Evolutionary conservation across 2,888 invertebrate genomes (phyloP), one percentile per base, ranked within the genome.

Genomic region (Eupithecia dodoneata): DNA sequence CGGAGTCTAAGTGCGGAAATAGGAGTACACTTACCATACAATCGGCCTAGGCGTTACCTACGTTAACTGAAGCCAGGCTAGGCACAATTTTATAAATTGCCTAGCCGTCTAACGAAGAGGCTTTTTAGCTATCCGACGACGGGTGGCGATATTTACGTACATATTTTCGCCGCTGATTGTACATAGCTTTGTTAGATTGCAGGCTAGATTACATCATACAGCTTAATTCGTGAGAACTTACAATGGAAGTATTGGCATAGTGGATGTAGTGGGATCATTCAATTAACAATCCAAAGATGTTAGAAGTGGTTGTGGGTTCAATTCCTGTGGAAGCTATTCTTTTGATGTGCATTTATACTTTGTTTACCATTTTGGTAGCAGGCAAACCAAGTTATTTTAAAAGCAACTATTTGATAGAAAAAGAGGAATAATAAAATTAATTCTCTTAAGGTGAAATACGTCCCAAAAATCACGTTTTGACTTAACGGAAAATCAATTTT

Each of bases 151-250:
- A 30, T 18, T 12, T 59, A 18, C 52, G 6, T 59, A 18, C 52
- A 15, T 52, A n/a, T 63, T 63, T 30, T 30, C 10, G 30, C 10
- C 30, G 63, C 10, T 63, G 63, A 63, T 1, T 30, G 63, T 63
- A 18, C 30, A n/a, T 30, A 66, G 65, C 70, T 65, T 71, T 52
- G 63, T 52, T 63, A 66, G 66, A 66, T 42, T 66, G 15, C 15
- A 66, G 41, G 69, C 55, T 52, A 49, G 63, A 77, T 74, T 77
- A 18, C 74, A 71, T 74, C 71, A 77, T 15, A 71, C 72, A 67
- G 41, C 63, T 70, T 76, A 65, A 76, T 72, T 74, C 73, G 77
- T 77, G 77, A 69, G 77, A 77, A 76, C 71, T 74, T 52, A 74
- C 55, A 63, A 55, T 65, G 12, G 18, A 63, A 4, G 4, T 4